Percentiles rank a stretch among this genome's conserved stretches.
phyloP scores from a whole-genome alignment of 2,113 vertebrate species.

The Mastomys natalensis region DNA sequence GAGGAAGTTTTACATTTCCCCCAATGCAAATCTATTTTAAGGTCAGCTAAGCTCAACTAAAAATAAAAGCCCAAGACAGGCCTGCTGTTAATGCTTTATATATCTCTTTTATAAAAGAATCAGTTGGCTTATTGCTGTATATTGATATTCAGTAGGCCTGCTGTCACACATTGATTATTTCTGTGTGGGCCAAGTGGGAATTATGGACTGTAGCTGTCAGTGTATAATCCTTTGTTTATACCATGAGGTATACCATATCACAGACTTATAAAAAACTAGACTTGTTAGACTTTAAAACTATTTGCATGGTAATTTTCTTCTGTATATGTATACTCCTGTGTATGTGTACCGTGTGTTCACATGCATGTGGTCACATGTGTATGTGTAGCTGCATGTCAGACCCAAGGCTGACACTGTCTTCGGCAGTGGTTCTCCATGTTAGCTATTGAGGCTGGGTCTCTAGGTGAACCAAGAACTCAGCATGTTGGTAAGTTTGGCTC shows the following conservation, averaged over 20 bases:
- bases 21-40: slow-evolving; percentile 67
- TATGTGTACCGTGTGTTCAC: background rate
- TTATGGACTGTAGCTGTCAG: slow-evolving; percentile 40
- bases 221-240: background rate
- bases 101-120: slow-evolving; percentile 17
- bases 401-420: background rate
- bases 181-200: slow-evolving; percentile 58
- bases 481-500: background rate
- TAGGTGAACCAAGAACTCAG: background rate
- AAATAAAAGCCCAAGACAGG: slow-evolving; percentile 56
- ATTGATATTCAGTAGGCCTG: slow-evolving; percentile 44
- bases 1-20: slow-evolving; percentile 42
- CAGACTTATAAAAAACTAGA: background rate
- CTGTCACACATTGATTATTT: slow-evolving; percentile 54
- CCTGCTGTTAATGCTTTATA: slow-evolving; percentile 50
- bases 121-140: slow-evolving; percentile 40
- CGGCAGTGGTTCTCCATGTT: background rate
- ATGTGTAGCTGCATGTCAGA: background rate
- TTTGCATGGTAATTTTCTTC: background rate
- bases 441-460: background rate
- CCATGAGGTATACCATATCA: background rate
- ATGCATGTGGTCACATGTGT: background rate
- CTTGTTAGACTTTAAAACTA: slow-evolving; percentile 24
- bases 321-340: background rate
- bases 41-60: slow-evolving; percentile 57